Percentiles rank a stretch among this genome's conserved stretches.
Evolutionary conservation across 2,888 invertebrate genomes (phyloP).

Genomic region (Polia nebulosa): DNA sequence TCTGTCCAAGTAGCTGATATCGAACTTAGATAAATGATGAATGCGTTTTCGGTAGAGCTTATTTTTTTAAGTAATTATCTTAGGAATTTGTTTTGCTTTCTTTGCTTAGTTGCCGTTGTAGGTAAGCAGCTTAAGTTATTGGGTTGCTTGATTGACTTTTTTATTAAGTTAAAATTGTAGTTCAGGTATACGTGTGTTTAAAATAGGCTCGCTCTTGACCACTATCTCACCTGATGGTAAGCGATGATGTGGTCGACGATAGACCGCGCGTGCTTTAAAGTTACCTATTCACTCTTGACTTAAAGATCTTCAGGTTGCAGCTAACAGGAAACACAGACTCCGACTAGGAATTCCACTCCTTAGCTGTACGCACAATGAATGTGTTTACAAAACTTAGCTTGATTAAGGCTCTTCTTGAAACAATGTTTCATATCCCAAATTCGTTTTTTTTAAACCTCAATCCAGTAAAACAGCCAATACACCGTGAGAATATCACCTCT

Average conservation of each 20-base stretch:
- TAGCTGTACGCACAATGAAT: no score
- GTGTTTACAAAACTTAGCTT: no score
- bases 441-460: background rate
- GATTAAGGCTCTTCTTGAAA: background rate
- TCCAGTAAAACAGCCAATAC: background rate
- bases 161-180: conserved; percentile 3
- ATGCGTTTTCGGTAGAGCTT: conserved; percentile 82
- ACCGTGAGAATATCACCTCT: conserved; percentile 55
- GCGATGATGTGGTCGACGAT: no score
- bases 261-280: no score
- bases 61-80: conserved; percentile 83
- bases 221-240: no score
- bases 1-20: conserved; percentile 87
- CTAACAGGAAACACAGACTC: no score
- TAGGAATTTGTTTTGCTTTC: conserved; percentile 75
- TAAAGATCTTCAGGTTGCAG: no score
- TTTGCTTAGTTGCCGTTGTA: conserved; percentile 55
- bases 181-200: background rate
- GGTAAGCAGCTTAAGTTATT: conserved; percentile 39
- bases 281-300: no score
- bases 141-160: conserved; percentile 30
- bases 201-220: no score
- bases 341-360: no score
- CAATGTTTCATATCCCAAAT: background rate
- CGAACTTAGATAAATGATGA: conserved; percentile 85